Evolutionary conservation across 2,797 vertebrate genomes (phyloP), one percentile per base, ranked within the genome.

Genomic region (Gadopsis bispinosus): DNA sequence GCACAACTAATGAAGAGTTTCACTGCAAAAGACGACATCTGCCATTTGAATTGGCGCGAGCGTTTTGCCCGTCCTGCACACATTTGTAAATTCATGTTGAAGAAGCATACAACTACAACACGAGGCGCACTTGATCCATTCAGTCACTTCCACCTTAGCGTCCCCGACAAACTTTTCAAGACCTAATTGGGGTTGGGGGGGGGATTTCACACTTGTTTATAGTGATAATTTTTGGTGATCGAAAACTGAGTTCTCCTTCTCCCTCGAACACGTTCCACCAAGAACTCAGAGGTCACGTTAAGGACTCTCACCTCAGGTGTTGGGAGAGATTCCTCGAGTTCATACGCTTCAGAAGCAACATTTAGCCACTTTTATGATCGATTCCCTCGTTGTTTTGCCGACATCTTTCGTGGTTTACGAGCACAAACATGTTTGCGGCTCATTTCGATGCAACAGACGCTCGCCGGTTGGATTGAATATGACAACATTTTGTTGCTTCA

Each of bases 1-100:
- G 74, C 51, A 14, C 17, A 14, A 14, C 72, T 86, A 74, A 85
- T 85, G 81, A 87, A 72, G 73, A 81, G 73, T 60, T 83, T 29
- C 12, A 22, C 16, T 33, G 56, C 67, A 43, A 47, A 68, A 53
- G 66, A 55, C 54, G 43, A 85, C 86, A 87, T 88, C 86, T 90
- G 88, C 70, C 61, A 4, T 75, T 58, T 79, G 62, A 83, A 87
- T 86, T 26, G 58, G 54, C 3, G 0, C 1, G 2, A 47, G 39
- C 6, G 0, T 17, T 71, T 64, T 22, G 13, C 66, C 54, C 48
- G 0, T 60, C 63, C 19, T 68, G 53, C 4, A 11, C 43, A 50
- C 75, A 41, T 77, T 83, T 69, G 48, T 60, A 47, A 61, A 65
- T 73, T 19, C 54, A 48, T 59, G 63, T 54, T 68, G 63, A 79